phyloP scores from a whole-genome alignment of 2,113 vertebrate genomes.

The Bungarus multicinctus region DNA sequence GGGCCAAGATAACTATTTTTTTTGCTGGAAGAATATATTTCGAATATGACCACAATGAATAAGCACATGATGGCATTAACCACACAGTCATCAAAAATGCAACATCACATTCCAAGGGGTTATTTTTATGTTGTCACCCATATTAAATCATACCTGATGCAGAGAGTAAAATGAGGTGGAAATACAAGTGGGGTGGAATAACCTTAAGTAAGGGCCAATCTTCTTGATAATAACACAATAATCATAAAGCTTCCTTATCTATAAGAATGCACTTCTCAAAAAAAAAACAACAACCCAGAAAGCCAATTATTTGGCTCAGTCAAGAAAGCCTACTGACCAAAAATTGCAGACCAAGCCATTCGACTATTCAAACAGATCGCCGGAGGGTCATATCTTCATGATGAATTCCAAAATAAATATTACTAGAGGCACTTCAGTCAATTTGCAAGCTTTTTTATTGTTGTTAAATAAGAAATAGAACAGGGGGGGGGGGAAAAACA shows the following conservation, averaged over 20 bases:
- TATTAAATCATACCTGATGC: not conserved
- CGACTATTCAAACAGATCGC: not conserved
- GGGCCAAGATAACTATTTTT: conserved; percentile 4
- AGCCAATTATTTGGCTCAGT: not conserved
- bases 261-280: not conserved
- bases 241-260: not conserved
- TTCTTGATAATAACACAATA: not conserved
- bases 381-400: not conserved
- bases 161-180: not conserved
- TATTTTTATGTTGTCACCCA: conserved; percentile 4
- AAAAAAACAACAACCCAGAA: not conserved
- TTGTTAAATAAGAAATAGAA: not conserved
- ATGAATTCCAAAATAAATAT: not conserved
- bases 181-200: not conserved
- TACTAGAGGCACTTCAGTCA: not conserved
- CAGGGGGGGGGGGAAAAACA: rapidly evolving
- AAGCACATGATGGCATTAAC: conserved; percentile 22
- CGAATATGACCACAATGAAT: not conserved
- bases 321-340: not conserved
- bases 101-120: not conserved
- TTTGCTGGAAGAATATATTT: not conserved
- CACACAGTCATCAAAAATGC: conserved; percentile 2
- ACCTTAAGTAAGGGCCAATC: not conserved
- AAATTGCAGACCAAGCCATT: not conserved
- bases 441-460: not conserved